These are phyloP conservation scores for Eristalis intricaria DNA, from an alignment of 2,888 invertebrate species.

Conservation along the genomic window DNA sequence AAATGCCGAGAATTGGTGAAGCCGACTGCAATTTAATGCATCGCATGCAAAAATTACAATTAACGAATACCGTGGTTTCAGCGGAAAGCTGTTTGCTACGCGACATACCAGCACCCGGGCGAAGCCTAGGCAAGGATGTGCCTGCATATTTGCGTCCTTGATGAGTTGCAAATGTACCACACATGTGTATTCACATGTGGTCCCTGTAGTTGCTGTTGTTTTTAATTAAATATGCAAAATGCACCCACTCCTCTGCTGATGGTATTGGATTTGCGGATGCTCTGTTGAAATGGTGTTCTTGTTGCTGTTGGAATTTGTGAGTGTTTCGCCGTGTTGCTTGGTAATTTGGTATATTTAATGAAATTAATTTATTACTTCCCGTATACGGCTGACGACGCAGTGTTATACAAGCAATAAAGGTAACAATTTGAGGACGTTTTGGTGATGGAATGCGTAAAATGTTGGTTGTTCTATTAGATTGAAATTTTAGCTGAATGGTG, in stretches of 20 bases:
- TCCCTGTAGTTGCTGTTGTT: slow-evolving; percentile 42
- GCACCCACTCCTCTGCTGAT: slow-evolving; percentile 26
- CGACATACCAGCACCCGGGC: background rate
- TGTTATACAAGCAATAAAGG: background rate
- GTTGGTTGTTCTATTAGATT: background rate
- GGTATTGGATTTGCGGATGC: slow-evolving; percentile 12
- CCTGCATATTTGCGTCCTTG: slow-evolving; percentile 44
- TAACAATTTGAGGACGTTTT: background rate
- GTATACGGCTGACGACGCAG: background rate
- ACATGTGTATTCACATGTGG: slow-evolving; percentile 2
- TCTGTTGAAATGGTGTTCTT: background rate
- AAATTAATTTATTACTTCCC: slow-evolving; percentile 48
- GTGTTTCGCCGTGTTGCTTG: background rate
- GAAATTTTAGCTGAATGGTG: too few species aligned
- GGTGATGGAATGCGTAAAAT: background rate
- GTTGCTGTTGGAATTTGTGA: background rate
- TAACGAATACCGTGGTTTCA: slow-evolving; percentile 56
- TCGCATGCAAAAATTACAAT: slow-evolving; percentile 42
- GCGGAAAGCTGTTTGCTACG: slow-evolving; percentile 17
- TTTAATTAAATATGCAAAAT: slow-evolving; percentile 63
- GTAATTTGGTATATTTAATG: slow-evolving; percentile 48
- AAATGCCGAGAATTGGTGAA: background rate
- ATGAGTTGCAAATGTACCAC: slow-evolving; percentile 42
- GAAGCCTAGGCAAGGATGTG: slow-evolving; percentile 5
- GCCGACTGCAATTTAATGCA: slow-evolving; percentile 50